Evolutionary conservation across 2,797 vertebrate species (phyloP), one percentile per base, ranked within the genome.

Genomic region (Lepidocolaptes lacrymiger): DNA sequence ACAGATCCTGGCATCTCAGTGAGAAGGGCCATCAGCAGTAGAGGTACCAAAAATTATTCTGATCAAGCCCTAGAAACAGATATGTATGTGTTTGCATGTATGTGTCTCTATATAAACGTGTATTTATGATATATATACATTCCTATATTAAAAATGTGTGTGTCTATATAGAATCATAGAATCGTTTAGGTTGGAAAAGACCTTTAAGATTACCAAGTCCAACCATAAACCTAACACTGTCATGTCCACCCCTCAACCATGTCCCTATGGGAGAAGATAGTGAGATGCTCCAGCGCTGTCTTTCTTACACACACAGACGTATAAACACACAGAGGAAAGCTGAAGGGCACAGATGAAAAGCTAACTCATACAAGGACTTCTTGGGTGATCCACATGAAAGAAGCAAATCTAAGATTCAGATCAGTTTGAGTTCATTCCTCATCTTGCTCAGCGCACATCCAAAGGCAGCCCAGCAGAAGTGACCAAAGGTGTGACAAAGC

Each of bases 41-140:
- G 28, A 68, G 12, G 51, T 22, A 79, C 28, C 79, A 89, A 58
- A 39, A 59, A n/a, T 9, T 26, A 24, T 5, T 64, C 32, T 44
- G 32, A 78, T 16, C 24, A 49, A 55, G 36, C 59, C 54, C 7
- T 6, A 9, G 28, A 89, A 58, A 71, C 2, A 48, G 37, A 3
- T 27, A 56, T 1, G 3, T 10, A 26, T 1, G 2, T 13, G 6
- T 43, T 14, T 36, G 18, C 7, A 6, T 5, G 4, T 52, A 23
- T 46, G 11, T 64, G 24, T 36, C 9, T 32, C 24, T 44, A 58
- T 7, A 59, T 6, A 69, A 73, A 64, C 3, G 23, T 39, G 18
- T 62, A 43, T 20, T n/a, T 74, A 9, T 17, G 7, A 76, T 4
- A 73, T 4, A 77, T 6, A 55, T 4, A 7, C 30, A 59, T 43